Percentiles rank a stretch among this genome's conserved stretches.
These are phyloP conservation scores for Brachypodius melanocephalos DNA, from an alignment of 2,113 vertebrate species.

Conservation along the genomic window DNA sequence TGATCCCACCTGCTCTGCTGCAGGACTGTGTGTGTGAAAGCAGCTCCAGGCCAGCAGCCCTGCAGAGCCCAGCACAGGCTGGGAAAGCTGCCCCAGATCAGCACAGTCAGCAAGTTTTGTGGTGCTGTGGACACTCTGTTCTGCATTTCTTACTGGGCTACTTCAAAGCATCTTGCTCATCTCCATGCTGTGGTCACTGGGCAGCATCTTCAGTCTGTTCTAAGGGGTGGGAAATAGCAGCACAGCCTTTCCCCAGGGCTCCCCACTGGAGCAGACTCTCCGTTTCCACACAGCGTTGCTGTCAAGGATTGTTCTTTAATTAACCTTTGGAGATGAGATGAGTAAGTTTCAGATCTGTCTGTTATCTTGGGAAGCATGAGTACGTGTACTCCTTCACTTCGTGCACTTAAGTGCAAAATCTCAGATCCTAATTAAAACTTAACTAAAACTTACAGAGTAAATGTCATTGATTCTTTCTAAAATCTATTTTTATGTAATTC, in stretches of 20 bases:
- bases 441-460: constrained; percentile 47
- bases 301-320: constrained; percentile 41
- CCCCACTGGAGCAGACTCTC: not conserved
- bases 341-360: constrained; percentile 47
- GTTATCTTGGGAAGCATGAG: constrained; percentile 38
- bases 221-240: not conserved
- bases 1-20: not conserved
- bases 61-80: not conserved
- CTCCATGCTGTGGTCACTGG: accelerated
- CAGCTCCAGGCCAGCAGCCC: not conserved
- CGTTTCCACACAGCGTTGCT: not conserved
- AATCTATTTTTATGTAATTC: constrained; percentile 52
- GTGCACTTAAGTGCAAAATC: constrained; percentile 24
- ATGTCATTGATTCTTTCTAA: constrained; percentile 60
- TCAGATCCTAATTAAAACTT: constrained; percentile 58
- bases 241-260: not conserved
- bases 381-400: constrained; percentile 14
- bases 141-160: not conserved
- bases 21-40: not conserved
- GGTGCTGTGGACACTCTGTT: not conserved
- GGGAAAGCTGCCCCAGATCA: not conserved
- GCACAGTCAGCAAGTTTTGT: accelerated
- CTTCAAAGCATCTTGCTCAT: not conserved
- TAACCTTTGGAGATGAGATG: constrained; percentile 47
- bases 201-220: not conserved